Evolutionary conservation across 2,888 invertebrate genomes (phyloP).

Genomic region (Tiphia femorata): DNA sequence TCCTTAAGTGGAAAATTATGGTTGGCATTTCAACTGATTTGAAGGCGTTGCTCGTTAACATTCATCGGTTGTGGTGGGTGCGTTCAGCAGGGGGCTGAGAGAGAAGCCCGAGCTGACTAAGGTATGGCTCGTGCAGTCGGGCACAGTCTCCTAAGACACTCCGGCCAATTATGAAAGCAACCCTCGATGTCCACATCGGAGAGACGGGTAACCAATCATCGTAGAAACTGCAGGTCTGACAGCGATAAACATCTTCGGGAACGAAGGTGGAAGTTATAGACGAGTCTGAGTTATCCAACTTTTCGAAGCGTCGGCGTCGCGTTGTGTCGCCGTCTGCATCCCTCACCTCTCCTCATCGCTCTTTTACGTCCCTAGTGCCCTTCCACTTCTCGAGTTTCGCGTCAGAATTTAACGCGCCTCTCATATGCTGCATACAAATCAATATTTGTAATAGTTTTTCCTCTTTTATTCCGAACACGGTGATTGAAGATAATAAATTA

Average conservation of each 20-base stretch:
- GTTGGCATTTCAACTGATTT: slow-evolving; percentile 27
- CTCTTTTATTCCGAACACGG: too few species aligned
- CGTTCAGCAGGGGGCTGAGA: slow-evolving; percentile 38
- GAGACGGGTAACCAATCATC: slow-evolving; percentile 43
- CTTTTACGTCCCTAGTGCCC: too few species aligned
- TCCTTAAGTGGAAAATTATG: slow-evolving; percentile 40
- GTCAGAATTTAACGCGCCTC: too few species aligned
- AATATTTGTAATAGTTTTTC: too few species aligned
- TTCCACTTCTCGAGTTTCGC: too few species aligned
- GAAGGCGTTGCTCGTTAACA: slow-evolving; percentile 37
- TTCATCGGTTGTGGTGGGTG: slow-evolving; percentile 24
- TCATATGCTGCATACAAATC: too few species aligned
- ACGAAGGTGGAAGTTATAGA: slow-evolving; percentile 17
- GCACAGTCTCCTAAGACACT: slow-evolving; percentile 9
- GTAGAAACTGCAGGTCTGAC: slow-evolving; percentile 27
- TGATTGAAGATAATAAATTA: too few species aligned
- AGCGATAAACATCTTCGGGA: slow-evolving; percentile 46
- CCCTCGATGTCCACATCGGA: slow-evolving; percentile 36
- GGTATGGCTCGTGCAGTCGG: slow-evolving; percentile 1
- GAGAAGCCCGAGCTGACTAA: neutral
- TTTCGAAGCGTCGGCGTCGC: too few species aligned
- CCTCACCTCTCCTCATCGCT: too few species aligned
- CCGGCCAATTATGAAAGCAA: slow-evolving; percentile 42
- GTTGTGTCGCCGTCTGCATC: too few species aligned
- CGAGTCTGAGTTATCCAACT: too few species aligned